Evolutionary conservation across 2,888 invertebrate genomes (phyloP).

Genomic region (Sarcophaga subvicina): DNA sequence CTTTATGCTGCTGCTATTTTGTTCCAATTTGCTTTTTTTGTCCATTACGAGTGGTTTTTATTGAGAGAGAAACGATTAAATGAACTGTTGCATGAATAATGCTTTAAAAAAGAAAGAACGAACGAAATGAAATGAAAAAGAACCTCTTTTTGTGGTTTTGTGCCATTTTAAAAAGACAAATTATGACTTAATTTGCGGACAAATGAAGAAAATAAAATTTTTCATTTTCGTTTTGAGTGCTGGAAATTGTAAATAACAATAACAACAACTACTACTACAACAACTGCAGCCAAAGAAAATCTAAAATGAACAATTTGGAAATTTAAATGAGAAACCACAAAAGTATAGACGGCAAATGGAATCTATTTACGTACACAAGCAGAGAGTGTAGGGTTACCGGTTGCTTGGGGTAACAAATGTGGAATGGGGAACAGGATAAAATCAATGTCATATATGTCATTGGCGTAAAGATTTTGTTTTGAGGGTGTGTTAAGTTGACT

Average conservation of each 20-base stretch:
- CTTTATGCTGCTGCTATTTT: neutral
- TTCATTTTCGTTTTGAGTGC: conserved; percentile 1
- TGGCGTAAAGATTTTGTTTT: no score
- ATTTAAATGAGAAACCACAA: conserved; percentile 11
- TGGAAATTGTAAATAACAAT: neutral
- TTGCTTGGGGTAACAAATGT: neutral
- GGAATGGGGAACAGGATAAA: no score
- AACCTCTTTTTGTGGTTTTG: neutral
- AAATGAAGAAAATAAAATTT: conserved; percentile 10
- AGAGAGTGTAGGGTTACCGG: neutral
- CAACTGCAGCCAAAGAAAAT: neutral
- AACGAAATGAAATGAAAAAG: neutral
- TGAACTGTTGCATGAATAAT: conserved; percentile 56
- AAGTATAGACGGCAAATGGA: neutral
- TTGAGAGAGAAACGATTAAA: conserved; percentile 46
- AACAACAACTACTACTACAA: neutral
- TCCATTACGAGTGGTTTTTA: neutral
- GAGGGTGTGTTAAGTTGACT: no score
- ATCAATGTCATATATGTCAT: no score
- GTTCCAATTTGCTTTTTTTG: neutral
- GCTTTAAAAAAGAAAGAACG: neutral
- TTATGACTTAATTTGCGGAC: conserved; percentile 54
- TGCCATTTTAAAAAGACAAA: conserved; percentile 36
- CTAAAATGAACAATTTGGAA: neutral
- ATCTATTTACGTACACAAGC: conserved; percentile 7